Base-by-base conservation (phyloP, 1,140 invertebrate species). In the Leptopilina clavipes region DNA sequence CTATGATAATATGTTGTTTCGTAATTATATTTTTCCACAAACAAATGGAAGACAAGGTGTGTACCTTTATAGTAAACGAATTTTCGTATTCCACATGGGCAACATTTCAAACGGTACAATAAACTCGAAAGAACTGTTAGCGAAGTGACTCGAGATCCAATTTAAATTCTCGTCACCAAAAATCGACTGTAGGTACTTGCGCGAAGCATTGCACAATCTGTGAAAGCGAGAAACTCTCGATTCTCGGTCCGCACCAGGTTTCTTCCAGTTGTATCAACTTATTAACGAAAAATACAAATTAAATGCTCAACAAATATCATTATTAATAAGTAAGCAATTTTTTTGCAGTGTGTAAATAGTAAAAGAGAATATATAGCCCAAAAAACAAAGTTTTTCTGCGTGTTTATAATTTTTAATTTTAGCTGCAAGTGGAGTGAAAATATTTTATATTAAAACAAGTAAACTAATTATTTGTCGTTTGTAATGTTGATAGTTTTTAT, bases 151-250 rank as follows among this genome's bases (percentile, higher is more conserved):
- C 17, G 17, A 54, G 59, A 65, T 81, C 77, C 76, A 74, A 81
- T 85, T 85, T 81, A 84, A 85, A 85, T 84, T 85, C 84, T 81
- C 77, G 80, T 82, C 81, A 78, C 81, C 84, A 81, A 84, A 85
- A 85, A 81, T 79, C 75, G 70, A 79, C 73, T 78, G 17, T n/a
- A n/a, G n/a, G n/a, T 52, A 52, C 77, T 82, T 84, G 79, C 79
- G 77, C 75, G 48, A 74, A n/a, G 72, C 31, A 73, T 86, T 86
- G 83, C 80, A 83, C 82, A 87, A 87, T 83, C 75, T 82, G 86
- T 84, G 84, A 87, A 87, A 86, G 86, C 83, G 73, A 40, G 37
- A 40, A 40, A 78, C 83, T 83, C 84, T 85, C 81, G 74, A 79
- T 76, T 83, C 80, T 75, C 72, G 72, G 78, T 25, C 56, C 19